These are phyloP conservation scores for Pachymerium ferrugineum DNA, from an alignment of 2,888 invertebrate genomes.

Conservation along the genomic window DNA sequence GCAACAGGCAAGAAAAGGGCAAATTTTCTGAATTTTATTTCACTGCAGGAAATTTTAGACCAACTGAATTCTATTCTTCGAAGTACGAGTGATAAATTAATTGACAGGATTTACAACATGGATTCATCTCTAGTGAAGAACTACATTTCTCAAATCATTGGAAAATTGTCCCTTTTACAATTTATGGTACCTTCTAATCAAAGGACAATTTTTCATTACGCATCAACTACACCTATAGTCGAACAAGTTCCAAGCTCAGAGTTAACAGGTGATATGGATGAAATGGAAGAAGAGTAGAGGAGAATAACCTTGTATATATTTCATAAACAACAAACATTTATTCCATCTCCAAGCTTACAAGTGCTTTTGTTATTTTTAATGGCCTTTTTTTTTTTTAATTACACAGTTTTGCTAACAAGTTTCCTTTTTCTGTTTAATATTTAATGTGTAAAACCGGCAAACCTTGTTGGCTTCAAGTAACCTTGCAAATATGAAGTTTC, in stretches of 20 bases:
- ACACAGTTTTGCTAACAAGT: neutral
- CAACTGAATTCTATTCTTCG: neutral
- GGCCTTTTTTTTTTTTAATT: too few relatives aligned
- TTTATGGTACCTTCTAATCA: neutral
- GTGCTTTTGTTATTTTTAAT: neutral
- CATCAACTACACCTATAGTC: neutral
- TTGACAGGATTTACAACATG: neutral
- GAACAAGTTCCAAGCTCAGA: too few relatives aligned
- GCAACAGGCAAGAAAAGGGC: neutral
- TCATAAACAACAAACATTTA: slow-evolving; percentile 8
- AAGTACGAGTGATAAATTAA: neutral
- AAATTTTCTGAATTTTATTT: neutral
- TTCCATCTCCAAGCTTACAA: slow-evolving; percentile 4
- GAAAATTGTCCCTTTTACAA: neutral
- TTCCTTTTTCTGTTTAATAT: neutral
- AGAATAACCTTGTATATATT: neutral
- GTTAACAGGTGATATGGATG: neutral
- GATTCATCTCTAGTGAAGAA: neutral
- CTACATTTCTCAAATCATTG: neutral
- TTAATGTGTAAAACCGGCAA: neutral
- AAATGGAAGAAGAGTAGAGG: neutral
- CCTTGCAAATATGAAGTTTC: neutral
- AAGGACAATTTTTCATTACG: neutral
- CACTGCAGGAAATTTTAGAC: neutral
- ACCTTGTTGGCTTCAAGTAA: neutral